Conservation (phyloP, 2,888 invertebrate genomes). For the Pterostichus madidus region DNA sequence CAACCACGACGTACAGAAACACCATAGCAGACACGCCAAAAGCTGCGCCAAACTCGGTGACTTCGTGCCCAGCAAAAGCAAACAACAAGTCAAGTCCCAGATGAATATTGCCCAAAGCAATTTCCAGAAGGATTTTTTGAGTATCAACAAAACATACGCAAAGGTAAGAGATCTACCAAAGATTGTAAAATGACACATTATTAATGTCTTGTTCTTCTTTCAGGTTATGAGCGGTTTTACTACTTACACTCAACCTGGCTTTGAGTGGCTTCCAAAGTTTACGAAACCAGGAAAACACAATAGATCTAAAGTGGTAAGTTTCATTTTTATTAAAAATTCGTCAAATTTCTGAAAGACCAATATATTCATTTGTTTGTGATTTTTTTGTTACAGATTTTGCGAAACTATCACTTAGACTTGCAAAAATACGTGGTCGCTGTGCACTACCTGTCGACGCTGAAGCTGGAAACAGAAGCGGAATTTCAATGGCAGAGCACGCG, state of each 20-base stretch:
- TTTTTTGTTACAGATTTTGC: conserved; percentile 79
- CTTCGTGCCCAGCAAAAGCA: background rate
- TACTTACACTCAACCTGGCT: background rate
- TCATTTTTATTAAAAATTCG: background rate
- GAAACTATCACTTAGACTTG: conserved; percentile 80
- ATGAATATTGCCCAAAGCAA: conserved; percentile 6
- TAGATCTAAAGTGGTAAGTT: conserved; percentile 20
- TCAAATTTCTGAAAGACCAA: background rate
- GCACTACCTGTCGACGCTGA: conserved; percentile 73
- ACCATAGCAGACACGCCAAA: conserved; percentile 3
- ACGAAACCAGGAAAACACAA: background rate
- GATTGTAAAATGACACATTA: background rate
- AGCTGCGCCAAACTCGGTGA: conserved; percentile 13
- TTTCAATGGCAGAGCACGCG: conserved; percentile 68
- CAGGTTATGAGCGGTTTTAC: background rate
- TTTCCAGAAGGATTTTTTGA: background rate
- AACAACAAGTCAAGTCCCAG: background rate
- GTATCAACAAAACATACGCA: conserved; percentile 11
- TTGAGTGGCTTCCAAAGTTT: conserved; percentile 2
- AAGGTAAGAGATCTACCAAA: conserved; percentile 14
- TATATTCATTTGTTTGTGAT: background rate
- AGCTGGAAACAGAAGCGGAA: conserved; percentile 72
- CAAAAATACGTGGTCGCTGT: conserved; percentile 79
- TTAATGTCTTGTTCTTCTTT: conserved; percentile 7
- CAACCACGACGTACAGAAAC: background rate